Percentiles rank a stretch among this genome's conserved stretches.
Evolutionary conservation across 2,888 invertebrate genomes (phyloP).

Genomic region (Pachliopta kotzebuea): DNA sequence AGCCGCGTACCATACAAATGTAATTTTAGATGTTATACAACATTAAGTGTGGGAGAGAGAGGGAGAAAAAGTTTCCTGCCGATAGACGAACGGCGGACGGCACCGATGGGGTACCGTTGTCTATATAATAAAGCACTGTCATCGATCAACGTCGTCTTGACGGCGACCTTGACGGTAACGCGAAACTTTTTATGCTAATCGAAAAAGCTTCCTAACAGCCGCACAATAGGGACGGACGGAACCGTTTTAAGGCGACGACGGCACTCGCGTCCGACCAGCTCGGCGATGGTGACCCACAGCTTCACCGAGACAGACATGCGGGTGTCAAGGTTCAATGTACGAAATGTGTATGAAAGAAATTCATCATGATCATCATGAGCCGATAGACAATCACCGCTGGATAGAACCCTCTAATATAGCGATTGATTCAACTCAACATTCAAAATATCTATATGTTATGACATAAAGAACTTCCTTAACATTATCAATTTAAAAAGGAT

Average conservation of each 20-base stretch:
- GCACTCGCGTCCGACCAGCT: background rate
- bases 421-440: background rate
- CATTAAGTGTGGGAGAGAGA: constrained; percentile 8
- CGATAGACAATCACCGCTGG: background rate
- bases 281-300: background rate
- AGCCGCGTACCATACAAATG: constrained; percentile 24
- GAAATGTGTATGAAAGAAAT: background rate
- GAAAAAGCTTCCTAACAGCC: constrained; percentile 44
- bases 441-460: background rate
- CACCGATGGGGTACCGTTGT: constrained; percentile 25
- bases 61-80: background rate
- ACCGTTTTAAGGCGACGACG: constrained; percentile 42
- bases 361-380: background rate
- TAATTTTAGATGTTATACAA: constrained; percentile 13
- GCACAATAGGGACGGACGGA: constrained; percentile 47
- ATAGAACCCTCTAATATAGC: too few relatives aligned
- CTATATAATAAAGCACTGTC: constrained; percentile 42
- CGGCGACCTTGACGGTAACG: constrained; percentile 38
- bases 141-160: constrained; percentile 51
- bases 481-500: too few relatives aligned
- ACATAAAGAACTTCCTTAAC: too few relatives aligned
- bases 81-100: constrained; percentile 6
- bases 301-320: background rate
- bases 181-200: constrained; percentile 39
- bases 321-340: constrained; percentile 15